Conservation (phyloP, 2,888 invertebrate species). For the Allolobophora icterica region DNA sequence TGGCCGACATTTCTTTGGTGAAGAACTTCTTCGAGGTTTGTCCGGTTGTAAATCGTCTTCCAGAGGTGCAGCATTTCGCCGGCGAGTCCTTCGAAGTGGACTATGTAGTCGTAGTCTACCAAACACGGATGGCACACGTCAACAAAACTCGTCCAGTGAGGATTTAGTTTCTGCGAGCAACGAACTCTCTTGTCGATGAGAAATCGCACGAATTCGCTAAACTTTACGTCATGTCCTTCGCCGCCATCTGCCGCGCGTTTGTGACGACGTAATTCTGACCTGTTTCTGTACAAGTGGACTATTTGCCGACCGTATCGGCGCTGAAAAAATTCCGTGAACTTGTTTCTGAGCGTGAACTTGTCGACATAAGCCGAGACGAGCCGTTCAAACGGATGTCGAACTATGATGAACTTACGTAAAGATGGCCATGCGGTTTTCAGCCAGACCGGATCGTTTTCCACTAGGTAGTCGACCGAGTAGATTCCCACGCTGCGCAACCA, state of each 20-base stretch:
- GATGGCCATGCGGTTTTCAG: slow-evolving; percentile 1
- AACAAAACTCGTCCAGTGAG: slow-evolving; percentile 39
- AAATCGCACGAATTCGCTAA: slow-evolving; percentile 38
- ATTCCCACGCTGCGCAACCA: slow-evolving; percentile 34
- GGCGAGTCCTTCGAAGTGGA: slow-evolving; percentile 36
- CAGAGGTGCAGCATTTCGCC: slow-evolving; percentile 33
- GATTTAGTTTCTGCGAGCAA: slow-evolving; percentile 33
- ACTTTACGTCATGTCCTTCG: slow-evolving; percentile 29
- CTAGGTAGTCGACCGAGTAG: slow-evolving; percentile 26
- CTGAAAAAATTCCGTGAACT: slow-evolving; percentile 31
- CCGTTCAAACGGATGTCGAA: slow-evolving; percentile 40
- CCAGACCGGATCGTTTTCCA: neutral
- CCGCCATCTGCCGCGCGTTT: neutral
- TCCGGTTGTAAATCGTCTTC: neutral
- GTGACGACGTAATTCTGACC: neutral
- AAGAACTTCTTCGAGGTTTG: neutral
- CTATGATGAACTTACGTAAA: slow-evolving; percentile 39
- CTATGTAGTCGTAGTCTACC: slow-evolving; percentile 40
- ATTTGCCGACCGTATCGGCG: slow-evolving; percentile 33
- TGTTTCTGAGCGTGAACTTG: slow-evolving; percentile 35
- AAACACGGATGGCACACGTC: slow-evolving; percentile 40
- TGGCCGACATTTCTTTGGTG: slow-evolving; percentile 17
- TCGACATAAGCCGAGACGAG: slow-evolving; percentile 41
- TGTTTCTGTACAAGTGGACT: slow-evolving; percentile 28
- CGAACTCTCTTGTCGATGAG: slow-evolving; percentile 29